phyloP scores from a whole-genome alignment of 2,888 invertebrate genomes.

The Diarsia rubi region DNA sequence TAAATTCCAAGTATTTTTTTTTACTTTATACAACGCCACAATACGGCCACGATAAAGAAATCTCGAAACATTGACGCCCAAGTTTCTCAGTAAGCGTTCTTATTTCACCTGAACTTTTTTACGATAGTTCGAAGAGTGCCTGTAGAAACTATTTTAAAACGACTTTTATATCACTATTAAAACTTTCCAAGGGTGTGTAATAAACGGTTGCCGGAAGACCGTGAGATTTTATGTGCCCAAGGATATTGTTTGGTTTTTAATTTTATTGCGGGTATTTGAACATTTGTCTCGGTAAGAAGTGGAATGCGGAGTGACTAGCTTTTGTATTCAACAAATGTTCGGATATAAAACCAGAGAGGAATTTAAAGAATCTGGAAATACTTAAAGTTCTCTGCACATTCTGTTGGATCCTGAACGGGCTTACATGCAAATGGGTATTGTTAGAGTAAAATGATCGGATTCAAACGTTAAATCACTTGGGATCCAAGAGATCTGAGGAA shows the following conservation, averaged over 20 bases:
- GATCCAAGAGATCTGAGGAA: conserved; percentile 2
- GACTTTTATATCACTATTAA: conserved; percentile 82
- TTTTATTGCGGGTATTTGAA: conserved; percentile 50
- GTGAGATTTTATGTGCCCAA: conserved; percentile 45
- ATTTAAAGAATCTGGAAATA: conserved; percentile 14
- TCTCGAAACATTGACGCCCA: conserved; percentile 57
- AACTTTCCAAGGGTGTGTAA: conserved; percentile 73
- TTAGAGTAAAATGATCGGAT: neutral
- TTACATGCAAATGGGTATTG: neutral
- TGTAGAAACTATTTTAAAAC: conserved; percentile 81
- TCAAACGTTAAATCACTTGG: neutral
- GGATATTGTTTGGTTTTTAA: conserved; percentile 54
- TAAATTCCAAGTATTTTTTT: conserved; percentile 26
- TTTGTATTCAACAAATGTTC: conserved; percentile 11
- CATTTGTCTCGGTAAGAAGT: conserved; percentile 10
- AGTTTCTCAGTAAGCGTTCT: conserved; percentile 64
- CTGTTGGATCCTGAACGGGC: neutral
- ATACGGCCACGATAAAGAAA: conserved; percentile 60
- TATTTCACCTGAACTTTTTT: conserved; percentile 76
- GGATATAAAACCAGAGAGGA: conserved; percentile 23
- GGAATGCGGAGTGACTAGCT: conserved; percentile 11
- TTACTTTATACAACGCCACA: conserved; percentile 44
- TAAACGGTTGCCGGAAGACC: conserved; percentile 49
- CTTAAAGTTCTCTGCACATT: conserved; percentile 4
- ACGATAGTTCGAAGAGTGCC: conserved; percentile 73